These are phyloP conservation scores for Pangasianodon gigas DNA, from an alignment of 2,113 vertebrate genomes.

Conservation along the genomic window DNA sequence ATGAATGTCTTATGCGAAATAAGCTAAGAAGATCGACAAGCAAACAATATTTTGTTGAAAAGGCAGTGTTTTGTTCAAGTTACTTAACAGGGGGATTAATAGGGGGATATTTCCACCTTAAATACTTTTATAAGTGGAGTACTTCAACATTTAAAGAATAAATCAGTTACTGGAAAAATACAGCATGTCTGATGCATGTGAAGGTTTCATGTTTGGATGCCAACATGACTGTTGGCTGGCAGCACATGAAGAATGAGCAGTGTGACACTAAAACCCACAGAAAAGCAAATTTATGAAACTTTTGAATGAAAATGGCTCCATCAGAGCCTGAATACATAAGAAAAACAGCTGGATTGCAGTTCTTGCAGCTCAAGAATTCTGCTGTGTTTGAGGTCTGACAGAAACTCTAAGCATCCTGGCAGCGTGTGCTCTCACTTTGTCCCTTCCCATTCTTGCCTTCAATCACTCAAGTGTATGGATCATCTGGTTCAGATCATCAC, in stretches of 20 bases:
- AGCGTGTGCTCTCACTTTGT: constrained; percentile 52
- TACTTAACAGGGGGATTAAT: neutral
- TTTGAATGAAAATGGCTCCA: neutral
- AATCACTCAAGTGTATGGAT: constrained; percentile 54
- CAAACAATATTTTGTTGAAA: neutral
- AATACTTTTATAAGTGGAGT: neutral
- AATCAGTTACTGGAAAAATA: neutral
- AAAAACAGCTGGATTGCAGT: constrained; percentile 11
- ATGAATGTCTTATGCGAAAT: neutral
- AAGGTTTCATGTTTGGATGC: neutral
- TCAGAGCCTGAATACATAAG: neutral
- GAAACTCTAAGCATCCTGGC: constrained; percentile 2
- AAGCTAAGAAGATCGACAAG: neutral
- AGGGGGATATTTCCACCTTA: neutral
- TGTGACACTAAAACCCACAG: neutral
- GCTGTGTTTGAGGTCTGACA: neutral
- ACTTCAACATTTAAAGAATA: neutral
- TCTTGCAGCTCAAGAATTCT: neutral
- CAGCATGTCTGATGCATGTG: neutral
- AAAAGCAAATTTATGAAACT: neutral
- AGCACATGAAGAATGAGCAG: neutral
- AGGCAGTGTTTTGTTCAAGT: neutral
- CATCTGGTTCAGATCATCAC: constrained; percentile 72
- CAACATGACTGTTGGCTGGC: neutral
- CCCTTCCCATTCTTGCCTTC: constrained; percentile 32